phyloP scores from a whole-genome alignment of 2,797 vertebrate genomes.

The Galagoides demidoff region DNA sequence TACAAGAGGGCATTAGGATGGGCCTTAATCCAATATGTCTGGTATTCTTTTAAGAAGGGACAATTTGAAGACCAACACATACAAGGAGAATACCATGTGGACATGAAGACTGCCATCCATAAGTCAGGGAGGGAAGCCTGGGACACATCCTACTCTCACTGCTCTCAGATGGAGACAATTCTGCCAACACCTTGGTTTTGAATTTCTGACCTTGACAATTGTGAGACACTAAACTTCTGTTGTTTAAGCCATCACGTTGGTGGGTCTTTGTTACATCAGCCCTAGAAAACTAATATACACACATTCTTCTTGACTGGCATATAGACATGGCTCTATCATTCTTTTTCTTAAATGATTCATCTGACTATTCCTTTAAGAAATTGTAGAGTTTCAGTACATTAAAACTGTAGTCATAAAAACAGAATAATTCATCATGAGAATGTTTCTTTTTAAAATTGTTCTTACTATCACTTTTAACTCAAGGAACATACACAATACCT shows the following conservation, averaged over 20 bases:
- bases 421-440: background rate
- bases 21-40: background rate
- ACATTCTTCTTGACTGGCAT: background rate
- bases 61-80: background rate
- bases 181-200: too few relatives aligned
- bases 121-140: background rate
- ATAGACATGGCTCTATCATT: background rate
- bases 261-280: background rate
- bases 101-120: background rate
- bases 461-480: background rate
- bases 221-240: background rate
- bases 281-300: background rate
- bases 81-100: fast-evolving
- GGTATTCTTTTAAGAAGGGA: background rate
- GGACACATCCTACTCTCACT: background rate
- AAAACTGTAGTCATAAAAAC: background rate
- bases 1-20: background rate
- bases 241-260: background rate
- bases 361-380: background rate
- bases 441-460: conserved; percentile 3
- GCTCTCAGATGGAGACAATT: background rate
- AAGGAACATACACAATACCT: background rate
- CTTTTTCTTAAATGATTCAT: background rate
- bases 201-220: background rate
- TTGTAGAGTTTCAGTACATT: conserved; percentile 1